A percentile compares a stretch with the other conserved stretches of the same genome.
Conservation (phyloP, 2,113 vertebrate genomes). For the Clinocottus analis region DNA sequence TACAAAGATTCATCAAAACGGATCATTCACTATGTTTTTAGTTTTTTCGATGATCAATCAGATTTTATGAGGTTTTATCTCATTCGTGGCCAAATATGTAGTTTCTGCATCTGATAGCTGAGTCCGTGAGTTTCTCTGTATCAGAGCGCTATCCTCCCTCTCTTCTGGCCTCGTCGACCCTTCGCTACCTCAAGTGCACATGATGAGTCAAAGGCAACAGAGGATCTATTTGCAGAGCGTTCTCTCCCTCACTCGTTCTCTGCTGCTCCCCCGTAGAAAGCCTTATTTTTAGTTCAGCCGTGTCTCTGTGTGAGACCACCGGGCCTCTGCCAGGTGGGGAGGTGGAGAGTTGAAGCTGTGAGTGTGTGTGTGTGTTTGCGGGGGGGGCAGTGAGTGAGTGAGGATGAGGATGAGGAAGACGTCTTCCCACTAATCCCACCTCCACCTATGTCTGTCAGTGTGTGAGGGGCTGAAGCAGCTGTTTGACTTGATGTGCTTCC, state of each 20-base stretch:
- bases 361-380: neutral
- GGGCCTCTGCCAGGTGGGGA: conserved; percentile 36
- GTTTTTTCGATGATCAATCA: neutral
- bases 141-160: neutral
- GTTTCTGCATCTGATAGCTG: too few relatives aligned
- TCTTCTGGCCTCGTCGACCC: conserved; percentile 17
- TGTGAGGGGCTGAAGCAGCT: conserved; percentile 52
- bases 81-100: neutral
- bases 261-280: conserved; percentile 9
- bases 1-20: neutral
- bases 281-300: conserved; percentile 36
- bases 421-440: conserved; percentile 45
- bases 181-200: neutral
- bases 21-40: neutral
- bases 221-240: conserved; percentile 26
- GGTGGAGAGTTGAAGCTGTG: conserved; percentile 12
- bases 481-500: conserved; percentile 70
- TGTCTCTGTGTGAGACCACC: conserved; percentile 28
- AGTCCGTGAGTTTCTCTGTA: neutral
- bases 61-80: neutral
- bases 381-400: neutral
- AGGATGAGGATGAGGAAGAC: conserved; percentile 9
- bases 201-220: conserved; percentile 23
- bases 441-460: conserved; percentile 38
- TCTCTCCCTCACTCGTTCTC: neutral